phyloP scores from a whole-genome alignment of 1,140 invertebrate species.

The Drosophila pandora region DNA sequence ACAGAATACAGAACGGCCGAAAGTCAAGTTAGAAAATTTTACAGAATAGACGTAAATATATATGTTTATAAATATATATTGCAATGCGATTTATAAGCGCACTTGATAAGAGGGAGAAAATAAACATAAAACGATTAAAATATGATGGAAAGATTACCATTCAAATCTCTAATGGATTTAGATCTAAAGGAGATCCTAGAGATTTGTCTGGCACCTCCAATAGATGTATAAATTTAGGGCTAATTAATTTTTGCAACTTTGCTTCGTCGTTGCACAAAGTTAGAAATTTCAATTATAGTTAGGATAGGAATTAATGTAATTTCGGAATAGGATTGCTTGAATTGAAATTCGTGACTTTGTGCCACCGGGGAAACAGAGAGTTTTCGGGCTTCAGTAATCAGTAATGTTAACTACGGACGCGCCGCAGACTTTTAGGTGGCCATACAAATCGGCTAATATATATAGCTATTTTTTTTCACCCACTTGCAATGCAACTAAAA shows the following conservation, averaged over 20 bases:
- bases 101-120: slow-evolving; percentile 50
- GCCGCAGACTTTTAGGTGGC: slow-evolving; percentile 47
- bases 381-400: not conserved
- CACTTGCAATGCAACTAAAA: slow-evolving; percentile 35
- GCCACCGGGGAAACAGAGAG: slow-evolving; percentile 28
- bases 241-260: slow-evolving; percentile 39
- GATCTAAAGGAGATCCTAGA: too few relatives aligned
- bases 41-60: slow-evolving; percentile 23
- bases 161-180: not conserved
- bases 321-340: not conserved
- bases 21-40: slow-evolving; percentile 8
- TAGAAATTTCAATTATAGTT: slow-evolving; percentile 9
- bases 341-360: slow-evolving; percentile 25
- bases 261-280: slow-evolving; percentile 19
- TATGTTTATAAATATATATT: slow-evolving; percentile 63
- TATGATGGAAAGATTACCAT: slow-evolving; percentile 2
- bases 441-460: slow-evolving; percentile 38
- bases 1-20: slow-evolving; percentile 55
- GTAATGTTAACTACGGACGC: slow-evolving; percentile 45
- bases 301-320: slow-evolving; percentile 8
- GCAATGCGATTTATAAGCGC: slow-evolving; percentile 78
- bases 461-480: slow-evolving; percentile 20
- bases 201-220: not conserved
- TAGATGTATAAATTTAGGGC: slow-evolving; percentile 52
- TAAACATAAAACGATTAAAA: slow-evolving; percentile 50